A percentile compares a stretch with the other conserved stretches of the same genome.
Evolutionary conservation across 2,797 vertebrate species (phyloP).

Genomic region (Clamator glandarius): DNA sequence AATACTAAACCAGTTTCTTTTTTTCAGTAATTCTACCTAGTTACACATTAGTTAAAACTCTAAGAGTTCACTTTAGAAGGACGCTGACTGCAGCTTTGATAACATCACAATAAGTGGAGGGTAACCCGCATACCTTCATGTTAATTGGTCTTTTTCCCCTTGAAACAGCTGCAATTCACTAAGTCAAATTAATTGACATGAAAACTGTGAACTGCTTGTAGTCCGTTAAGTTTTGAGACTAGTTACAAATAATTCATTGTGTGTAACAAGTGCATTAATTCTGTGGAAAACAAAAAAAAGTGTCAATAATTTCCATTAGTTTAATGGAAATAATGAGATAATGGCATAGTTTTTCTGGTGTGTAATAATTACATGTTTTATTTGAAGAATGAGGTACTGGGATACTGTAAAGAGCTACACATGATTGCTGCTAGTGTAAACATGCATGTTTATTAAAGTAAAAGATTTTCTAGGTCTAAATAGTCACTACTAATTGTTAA

Average conservation of each 20-base stretch:
- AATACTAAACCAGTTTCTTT: neutral
- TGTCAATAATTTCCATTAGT: slow-evolving; percentile 34
- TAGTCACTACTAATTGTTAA: neutral
- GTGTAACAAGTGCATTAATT: neutral
- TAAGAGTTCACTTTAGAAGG: neutral
- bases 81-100: neutral
- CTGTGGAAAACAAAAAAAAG: neutral
- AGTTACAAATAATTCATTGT: neutral
- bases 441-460: neutral
- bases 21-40: neutral
- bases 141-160: neutral
- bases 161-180: neutral
- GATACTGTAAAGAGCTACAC: neutral
- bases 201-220: neutral
- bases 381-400: slow-evolving; percentile 17
- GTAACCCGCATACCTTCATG: neutral
- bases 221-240: neutral
- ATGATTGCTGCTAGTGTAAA: neutral
- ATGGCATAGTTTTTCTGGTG: neutral
- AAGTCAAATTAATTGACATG: neutral
- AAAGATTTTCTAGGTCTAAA: neutral
- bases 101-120: neutral
- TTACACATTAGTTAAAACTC: neutral
- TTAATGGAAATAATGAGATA: slow-evolving; percentile 43
- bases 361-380: slow-evolving; percentile 12